phyloP scores from a whole-genome alignment of 2,888 invertebrate species.

The Harpalus rufipes region DNA sequence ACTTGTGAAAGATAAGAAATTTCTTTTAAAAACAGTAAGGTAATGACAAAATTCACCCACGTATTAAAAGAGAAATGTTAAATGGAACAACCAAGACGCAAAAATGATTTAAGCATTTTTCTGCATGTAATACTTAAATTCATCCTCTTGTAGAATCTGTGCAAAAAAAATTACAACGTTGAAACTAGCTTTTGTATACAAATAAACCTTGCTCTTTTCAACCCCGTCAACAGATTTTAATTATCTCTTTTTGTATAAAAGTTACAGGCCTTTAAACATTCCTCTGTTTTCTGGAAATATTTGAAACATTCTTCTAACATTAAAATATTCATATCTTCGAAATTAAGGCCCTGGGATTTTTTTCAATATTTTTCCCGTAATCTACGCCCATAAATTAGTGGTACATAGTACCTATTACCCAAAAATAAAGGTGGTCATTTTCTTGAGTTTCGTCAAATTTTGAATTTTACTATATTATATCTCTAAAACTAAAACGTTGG shows the following conservation, averaged over 20 bases:
- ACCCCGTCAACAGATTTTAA: neutral
- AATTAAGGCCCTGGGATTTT: too few relatives aligned
- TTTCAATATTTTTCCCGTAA: too few relatives aligned
- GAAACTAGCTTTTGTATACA: neutral
- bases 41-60: neutral
- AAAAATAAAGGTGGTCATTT: too few relatives aligned
- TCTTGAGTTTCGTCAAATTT: too few relatives aligned
- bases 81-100: neutral
- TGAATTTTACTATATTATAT: neutral
- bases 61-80: neutral
- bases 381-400: too few relatives aligned
- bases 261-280: neutral
- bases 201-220: neutral
- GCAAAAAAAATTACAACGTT: neutral
- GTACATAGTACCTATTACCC: too few relatives aligned
- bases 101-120: neutral
- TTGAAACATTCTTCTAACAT: neutral
- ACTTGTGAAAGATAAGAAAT: neutral
- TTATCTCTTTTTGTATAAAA: neutral
- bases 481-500: neutral
- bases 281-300: neutral
- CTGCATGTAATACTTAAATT: neutral
- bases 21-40: conserved; percentile 1
- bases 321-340: too few relatives aligned
- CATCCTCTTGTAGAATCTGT: neutral